Percentiles rank a stretch among this genome's conserved stretches.
Conservation (phyloP, 2,113 vertebrate species). For the Morone saxatilis region DNA sequence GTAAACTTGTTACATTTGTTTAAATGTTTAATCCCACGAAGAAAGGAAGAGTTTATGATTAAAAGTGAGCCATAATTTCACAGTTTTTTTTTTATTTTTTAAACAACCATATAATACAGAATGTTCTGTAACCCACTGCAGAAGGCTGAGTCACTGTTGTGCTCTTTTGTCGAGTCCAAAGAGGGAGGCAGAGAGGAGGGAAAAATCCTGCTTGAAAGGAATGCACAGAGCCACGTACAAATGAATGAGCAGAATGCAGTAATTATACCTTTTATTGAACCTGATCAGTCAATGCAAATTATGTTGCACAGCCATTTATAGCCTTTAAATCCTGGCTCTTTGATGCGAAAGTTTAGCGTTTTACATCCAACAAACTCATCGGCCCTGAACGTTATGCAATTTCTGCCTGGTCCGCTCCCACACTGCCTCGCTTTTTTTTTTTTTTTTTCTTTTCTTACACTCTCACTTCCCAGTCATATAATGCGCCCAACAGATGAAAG, state of each 20-base stretch:
- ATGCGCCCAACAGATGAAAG: constrained; percentile 65
- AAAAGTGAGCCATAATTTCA: constrained; percentile 2
- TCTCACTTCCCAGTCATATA: constrained; percentile 59
- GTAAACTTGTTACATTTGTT: constrained; percentile 12
- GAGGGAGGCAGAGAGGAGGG: constrained; percentile 35
- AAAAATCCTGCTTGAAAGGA: constrained; percentile 48
- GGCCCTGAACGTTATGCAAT: constrained; percentile 57
- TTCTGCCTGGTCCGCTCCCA: constrained; percentile 53
- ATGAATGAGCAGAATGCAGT: constrained; percentile 26
- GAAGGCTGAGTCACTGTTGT: constrained; percentile 67
- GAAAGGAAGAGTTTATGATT: not conserved
- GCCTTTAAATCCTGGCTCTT: constrained; percentile 7
- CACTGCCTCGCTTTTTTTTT: constrained; percentile 38
- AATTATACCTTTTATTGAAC: constrained; percentile 46
- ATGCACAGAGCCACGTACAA: constrained; percentile 31
- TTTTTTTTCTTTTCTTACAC: constrained; percentile 35
- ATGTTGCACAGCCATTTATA: constrained; percentile 9
- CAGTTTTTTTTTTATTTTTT: constrained; percentile 26
- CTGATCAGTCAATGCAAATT: constrained; percentile 8
- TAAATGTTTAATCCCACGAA: not conserved
- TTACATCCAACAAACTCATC: constrained; percentile 53
- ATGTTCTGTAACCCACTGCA: constrained; percentile 41
- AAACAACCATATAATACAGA: constrained; percentile 21
- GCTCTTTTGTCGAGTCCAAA: constrained; percentile 50
- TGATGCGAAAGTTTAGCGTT: constrained; percentile 18